Base-by-base conservation (phyloP, 2,888 invertebrate genomes). In the Ethmia dodecea region DNA sequence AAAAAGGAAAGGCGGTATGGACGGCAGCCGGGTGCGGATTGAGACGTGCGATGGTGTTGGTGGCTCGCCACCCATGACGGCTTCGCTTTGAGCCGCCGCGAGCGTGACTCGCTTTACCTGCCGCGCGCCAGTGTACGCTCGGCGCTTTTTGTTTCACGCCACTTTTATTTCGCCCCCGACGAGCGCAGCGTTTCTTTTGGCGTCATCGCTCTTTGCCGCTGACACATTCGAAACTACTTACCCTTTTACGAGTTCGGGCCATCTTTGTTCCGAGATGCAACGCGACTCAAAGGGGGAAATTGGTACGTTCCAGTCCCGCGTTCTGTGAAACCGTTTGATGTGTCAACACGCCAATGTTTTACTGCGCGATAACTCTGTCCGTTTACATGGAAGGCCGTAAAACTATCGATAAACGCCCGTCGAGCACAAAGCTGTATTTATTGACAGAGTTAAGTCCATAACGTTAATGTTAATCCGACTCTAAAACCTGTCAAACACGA, bases 61-160 rank as follows among this genome's bases (percentile, higher is more conserved):
- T 75, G 78, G 80, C 83, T 76, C 71, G 84, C 84, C 86, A 86
- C 86, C 86, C 86, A 84, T 78, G 86, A 76, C 79, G 84, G 72
- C 68, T 60, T 8, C 64, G 76, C 84, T 83, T 83, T 83, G 83
- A 76, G 68, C 60, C 63, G 57, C 42, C 38, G 38, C 55, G 49
- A 53, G 54, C 57, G 49, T 48, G 57, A 53, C 53, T 49, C 52
- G 57, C 60, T 49, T 59, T 66, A 68, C 67, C 67, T 66, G 51
- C 47, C 52, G 62, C 53, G 52, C 35, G 42, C 51, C 45, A 50
- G 46, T 45, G 37, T 35, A 34, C 38, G 33, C 42, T 42, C 45
- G 45, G 49, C 55, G 64, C 74, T 84, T 81, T 81, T 83, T 83
- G 81, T 79, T 79, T 68, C 62, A 69, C 64, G 72, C 74, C 73